phyloP scores from a whole-genome alignment of 2,888 invertebrate species.

The Noctua janthe region DNA sequence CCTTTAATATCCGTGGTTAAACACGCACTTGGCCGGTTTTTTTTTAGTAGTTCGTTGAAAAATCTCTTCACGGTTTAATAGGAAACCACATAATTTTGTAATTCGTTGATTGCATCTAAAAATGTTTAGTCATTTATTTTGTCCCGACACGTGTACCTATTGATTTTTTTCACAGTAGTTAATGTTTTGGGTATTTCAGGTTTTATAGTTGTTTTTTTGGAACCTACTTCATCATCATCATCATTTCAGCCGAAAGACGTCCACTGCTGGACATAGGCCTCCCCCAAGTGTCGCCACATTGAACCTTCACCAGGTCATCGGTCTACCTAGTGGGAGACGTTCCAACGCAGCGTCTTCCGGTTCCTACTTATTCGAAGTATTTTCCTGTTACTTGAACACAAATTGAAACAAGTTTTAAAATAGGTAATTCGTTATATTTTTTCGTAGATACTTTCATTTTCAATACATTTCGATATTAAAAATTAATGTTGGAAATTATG shows the following conservation, averaged over 20 bases:
- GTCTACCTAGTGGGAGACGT: too few species aligned
- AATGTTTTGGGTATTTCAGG: not conserved
- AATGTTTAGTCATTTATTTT: slow-evolving; percentile 5
- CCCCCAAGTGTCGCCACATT: too few species aligned
- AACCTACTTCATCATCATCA: too few species aligned
- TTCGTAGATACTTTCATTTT: not conserved
- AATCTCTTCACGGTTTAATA: slow-evolving; percentile 33
- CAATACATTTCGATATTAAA: not conserved
- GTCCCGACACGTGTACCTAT: too few species aligned
- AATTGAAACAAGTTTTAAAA: not conserved
- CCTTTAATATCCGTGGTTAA: not conserved
- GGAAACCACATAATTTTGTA: slow-evolving; percentile 11
- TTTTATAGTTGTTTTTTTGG: too few species aligned
- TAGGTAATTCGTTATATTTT: not conserved
- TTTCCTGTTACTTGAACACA: not conserved
- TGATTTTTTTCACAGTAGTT: not conserved
- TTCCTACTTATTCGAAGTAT: not conserved
- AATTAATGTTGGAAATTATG: not conserved
- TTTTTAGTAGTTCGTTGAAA: slow-evolving; percentile 35
- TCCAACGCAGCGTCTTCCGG: too few species aligned
- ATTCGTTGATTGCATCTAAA: slow-evolving; percentile 25
- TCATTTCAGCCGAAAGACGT: too few species aligned
- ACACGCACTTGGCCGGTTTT: not conserved
- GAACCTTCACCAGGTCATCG: too few species aligned
- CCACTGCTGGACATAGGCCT: too few species aligned